A percentile compares a stretch with the other conserved stretches of the same genome.
Conservation (phyloP, 1,140 invertebrate species). For the Cataglyphis hispanica region DNA sequence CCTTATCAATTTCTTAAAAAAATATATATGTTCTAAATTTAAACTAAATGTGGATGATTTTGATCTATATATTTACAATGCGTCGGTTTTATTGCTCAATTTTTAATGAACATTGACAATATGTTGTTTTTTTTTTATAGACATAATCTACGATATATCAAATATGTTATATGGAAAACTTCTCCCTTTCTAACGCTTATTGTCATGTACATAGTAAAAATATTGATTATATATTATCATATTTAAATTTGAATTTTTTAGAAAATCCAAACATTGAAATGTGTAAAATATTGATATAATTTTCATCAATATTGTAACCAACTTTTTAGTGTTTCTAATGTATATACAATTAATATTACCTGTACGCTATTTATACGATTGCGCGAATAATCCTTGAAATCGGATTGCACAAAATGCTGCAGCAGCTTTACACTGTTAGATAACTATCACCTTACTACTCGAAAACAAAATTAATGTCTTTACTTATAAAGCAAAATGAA, state of each 20-base stretch:
- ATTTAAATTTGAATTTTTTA: constrained; percentile 16
- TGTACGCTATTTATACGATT: background rate
- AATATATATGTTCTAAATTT: background rate
- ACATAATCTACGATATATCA: background rate
- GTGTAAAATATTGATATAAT: background rate
- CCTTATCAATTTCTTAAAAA: no score
- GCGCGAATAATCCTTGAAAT: constrained; percentile 1
- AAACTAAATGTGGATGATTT: background rate
- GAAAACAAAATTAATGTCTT: background rate
- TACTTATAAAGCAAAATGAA: background rate
- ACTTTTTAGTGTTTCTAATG: background rate
- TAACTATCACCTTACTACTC: background rate
- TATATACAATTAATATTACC: constrained; percentile 7
- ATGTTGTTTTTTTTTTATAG: background rate
- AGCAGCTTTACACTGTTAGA: background rate
- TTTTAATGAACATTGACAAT: background rate
- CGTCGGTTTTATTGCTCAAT: background rate
- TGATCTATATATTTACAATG: background rate
- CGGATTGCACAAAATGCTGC: background rate
- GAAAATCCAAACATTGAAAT: background rate
- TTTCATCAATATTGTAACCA: background rate
- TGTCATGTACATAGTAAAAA: background rate
- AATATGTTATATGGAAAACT: background rate
- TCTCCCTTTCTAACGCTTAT: background rate
- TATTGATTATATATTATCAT: background rate